Evolutionary conservation across 2,888 invertebrate genomes (phyloP).

Genomic region (Leptinotarsa juncta): DNA sequence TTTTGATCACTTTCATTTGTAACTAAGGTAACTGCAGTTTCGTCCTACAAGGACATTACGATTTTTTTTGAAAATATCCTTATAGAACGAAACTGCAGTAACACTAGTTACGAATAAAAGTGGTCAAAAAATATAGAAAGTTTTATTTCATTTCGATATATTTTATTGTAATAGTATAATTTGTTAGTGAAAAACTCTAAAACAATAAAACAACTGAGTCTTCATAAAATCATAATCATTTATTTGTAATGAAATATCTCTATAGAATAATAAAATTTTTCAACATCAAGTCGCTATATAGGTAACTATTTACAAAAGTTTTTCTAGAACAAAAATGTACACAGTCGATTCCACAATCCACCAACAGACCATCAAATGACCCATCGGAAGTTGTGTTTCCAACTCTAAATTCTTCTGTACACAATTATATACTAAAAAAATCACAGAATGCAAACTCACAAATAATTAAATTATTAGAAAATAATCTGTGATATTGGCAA

Average conservation of each 20-base stretch:
- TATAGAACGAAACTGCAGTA: too few species aligned
- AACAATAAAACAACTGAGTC: conserved; percentile 9
- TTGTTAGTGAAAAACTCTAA: not conserved
- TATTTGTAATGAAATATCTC: conserved; percentile 56
- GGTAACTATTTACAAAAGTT: conserved; percentile 64
- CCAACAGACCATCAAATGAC: conserved; percentile 44
- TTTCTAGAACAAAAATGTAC: conserved; percentile 62
- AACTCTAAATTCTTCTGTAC: conserved; percentile 52
- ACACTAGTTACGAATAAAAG: too few species aligned
- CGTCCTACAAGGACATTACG: too few species aligned
- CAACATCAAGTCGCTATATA: conserved; percentile 61
- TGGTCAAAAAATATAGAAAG: too few species aligned
- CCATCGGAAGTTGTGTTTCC: conserved; percentile 45
- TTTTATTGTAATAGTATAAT: too few species aligned
- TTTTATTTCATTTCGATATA: too few species aligned
- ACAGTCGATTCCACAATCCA: conserved; percentile 51
- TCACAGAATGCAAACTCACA: conserved; percentile 65
- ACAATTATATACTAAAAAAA: conserved; percentile 61
- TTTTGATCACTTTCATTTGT: too few species aligned
- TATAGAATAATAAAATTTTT: conserved; percentile 61
- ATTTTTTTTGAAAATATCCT: too few species aligned
- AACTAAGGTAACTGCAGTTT: too few species aligned
- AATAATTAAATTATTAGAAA: conserved; percentile 53
- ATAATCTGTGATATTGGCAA: conserved; percentile 55
- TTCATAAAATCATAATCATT: conserved; percentile 48